Base-by-base conservation (phyloP, 2,797 vertebrate species). In the Lepus townsendii region DNA sequence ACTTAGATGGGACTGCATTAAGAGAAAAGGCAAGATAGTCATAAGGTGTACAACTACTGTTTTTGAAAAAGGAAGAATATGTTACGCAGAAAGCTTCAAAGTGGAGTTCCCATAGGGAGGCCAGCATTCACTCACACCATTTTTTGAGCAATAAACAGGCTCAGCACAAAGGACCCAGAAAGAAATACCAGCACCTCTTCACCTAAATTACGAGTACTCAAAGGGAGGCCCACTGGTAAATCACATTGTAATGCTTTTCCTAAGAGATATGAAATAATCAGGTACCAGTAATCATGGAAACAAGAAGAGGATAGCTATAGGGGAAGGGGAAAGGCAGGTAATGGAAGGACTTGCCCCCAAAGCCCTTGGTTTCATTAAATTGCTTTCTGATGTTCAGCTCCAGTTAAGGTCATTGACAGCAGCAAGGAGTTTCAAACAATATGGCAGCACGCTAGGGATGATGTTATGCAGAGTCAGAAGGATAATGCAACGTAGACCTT, bases 1-100 rank as follows among this genome's bases (percentile, higher is more conserved):
- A 24, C 3, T 73, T 72, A 32, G n/a, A 16, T 24, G 50, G 20
- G 32, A 50, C 19, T 57, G 19, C 19, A 42, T 52, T 10, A 62
- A 83, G 90, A 91, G 42, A 42, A 83, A 69, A 89, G 13, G 8
- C 32, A 17, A 79, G 35, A 32, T 76, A 27, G 7, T 93, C 63
- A 19, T 62, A 85, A 92, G 42, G 76, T 8, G 0, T 14, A 57
- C 32, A 7, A 0, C 66, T 19, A 72, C 42, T 68, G 17, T 9
- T 54, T 92, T 63, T 47, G 83, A 76, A 95, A 76, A 57, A 47
- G 0, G 6, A 83, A 90, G 38, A 47, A 50, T 22, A 26, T 83
- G 87, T 96, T 87, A 26, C 0, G 0, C 19, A 71, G 76, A 82
- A 57, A 69, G 16, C 52, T 52, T 83, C 47, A 50, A n/a, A 78